Conservation (phyloP, 1,140 invertebrate species). For the Lepeophtheirus salmonis region DNA sequence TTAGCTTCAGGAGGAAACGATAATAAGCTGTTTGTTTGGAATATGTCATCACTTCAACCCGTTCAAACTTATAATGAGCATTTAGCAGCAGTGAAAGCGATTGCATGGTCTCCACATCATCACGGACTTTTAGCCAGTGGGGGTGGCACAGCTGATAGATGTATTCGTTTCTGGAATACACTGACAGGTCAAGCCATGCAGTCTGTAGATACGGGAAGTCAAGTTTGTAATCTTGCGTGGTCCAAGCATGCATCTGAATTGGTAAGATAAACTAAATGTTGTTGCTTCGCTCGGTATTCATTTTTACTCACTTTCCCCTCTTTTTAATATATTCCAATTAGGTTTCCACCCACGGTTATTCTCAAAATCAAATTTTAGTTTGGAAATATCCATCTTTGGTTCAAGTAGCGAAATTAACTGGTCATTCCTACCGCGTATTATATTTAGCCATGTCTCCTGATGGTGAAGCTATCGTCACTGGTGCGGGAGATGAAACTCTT, state of each 20-base stretch:
- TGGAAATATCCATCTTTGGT: slow-evolving; percentile 98
- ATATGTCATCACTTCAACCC: slow-evolving; percentile 63
- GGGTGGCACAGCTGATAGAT: slow-evolving; percentile 94
- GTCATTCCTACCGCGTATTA: slow-evolving; percentile 88
- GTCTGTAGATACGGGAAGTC: slow-evolving; percentile 94
- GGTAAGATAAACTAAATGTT: slow-evolving; percentile 33
- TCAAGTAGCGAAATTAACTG: slow-evolving; percentile 91
- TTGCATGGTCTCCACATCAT: slow-evolving; percentile 98
- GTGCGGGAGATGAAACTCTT: slow-evolving; percentile 94
- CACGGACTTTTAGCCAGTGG: slow-evolving; percentile 91
- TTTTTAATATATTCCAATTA: too few species aligned
- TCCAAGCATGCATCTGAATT: slow-evolving; percentile 95
- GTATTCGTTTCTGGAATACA: slow-evolving; percentile 97
- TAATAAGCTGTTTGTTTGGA: slow-evolving; percentile 96
- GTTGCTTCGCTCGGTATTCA: slow-evolving; percentile 19
- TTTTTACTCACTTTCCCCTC: neutral
- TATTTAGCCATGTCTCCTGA: slow-evolving; percentile 96
- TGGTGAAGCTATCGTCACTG: slow-evolving; percentile 93
- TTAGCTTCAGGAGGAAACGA: slow-evolving; percentile 97
- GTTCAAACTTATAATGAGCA: slow-evolving; percentile 95
- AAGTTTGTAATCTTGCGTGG: slow-evolving; percentile 97
- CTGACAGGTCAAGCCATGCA: slow-evolving; percentile 97
- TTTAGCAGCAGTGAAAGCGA: slow-evolving; percentile 93
- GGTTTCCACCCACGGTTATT: slow-evolving; percentile 93
- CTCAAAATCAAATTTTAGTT: slow-evolving; percentile 96